Conservation (phyloP, 2,797 vertebrate species). For the Rhinatrema bivittatum region DNA sequence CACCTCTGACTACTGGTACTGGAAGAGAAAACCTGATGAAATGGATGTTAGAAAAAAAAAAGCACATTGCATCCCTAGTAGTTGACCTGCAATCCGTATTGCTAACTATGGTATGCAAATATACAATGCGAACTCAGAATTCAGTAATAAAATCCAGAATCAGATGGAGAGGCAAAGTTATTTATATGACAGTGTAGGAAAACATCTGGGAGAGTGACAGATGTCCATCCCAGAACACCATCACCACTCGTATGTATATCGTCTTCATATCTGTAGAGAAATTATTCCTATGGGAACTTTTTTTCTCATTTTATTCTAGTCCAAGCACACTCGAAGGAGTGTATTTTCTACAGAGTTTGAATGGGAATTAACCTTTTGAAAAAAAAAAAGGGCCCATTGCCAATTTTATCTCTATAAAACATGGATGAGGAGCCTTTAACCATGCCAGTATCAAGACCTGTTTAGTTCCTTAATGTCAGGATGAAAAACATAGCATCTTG, state of each 20-base stretch:
- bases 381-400: no score
- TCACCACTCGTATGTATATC: conserved; percentile 16
- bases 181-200: conserved; percentile 33
- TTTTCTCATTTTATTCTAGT: conserved; percentile 23
- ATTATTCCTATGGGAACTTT: conserved; percentile 25
- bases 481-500: conserved; percentile 29
- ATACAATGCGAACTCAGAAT: conserved; percentile 26
- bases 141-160: conserved; percentile 7
- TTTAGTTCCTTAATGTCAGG: no score
- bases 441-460: background rate
- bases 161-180: conserved; percentile 15
- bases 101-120: conserved; percentile 17
- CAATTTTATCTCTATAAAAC: no score
- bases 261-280: conserved; percentile 31
- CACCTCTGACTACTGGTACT: conserved; percentile 4
- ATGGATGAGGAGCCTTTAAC: no score
- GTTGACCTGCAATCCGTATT: no score
- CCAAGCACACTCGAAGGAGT: no score
- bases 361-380: no score
- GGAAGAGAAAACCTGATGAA: no score
- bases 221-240: conserved; percentile 49
- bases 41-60: no score
- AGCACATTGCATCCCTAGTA: no score
- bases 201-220: conserved; percentile 48
- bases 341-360: no score